Evolutionary conservation across 1,140 invertebrate genomes (phyloP).

Genomic region (Notospermus geniculatus): DNA sequence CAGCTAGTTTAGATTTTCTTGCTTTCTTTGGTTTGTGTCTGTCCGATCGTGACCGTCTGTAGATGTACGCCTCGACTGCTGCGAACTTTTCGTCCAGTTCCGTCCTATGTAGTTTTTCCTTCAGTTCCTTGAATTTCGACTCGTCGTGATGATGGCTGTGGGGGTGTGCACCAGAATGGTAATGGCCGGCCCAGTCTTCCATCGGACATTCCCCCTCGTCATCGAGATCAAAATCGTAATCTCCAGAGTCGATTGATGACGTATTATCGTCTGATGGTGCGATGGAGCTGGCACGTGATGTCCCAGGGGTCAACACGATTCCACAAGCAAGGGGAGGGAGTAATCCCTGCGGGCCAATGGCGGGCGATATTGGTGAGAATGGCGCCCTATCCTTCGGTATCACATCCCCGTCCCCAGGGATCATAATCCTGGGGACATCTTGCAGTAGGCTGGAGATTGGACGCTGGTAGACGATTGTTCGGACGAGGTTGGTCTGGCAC

Average conservation of each 20-base stretch:
- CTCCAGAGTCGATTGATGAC: background rate
- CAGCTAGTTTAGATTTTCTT: too few relatives aligned
- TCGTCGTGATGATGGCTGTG: constrained; percentile 6
- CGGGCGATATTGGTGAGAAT: too few relatives aligned
- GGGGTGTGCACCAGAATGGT: background rate
- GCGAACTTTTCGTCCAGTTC: background rate
- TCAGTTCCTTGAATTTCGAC: background rate
- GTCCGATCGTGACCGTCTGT: too few relatives aligned
- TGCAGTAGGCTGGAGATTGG: too few relatives aligned
- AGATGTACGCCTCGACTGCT: too few relatives aligned
- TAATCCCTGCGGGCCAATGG: too few relatives aligned
- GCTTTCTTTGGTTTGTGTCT: too few relatives aligned
- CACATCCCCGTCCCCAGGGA: too few relatives aligned
- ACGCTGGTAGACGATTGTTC: too few relatives aligned
- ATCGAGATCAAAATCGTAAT: constrained; percentile 1
- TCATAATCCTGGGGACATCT: too few relatives aligned
- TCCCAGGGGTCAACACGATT: background rate
- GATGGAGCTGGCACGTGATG: constrained; percentile 7
- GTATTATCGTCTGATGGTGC: background rate
- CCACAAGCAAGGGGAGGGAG: background rate
- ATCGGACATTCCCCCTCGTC: constrained; percentile 4
- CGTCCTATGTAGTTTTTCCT: background rate
- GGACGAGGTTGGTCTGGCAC: too few relatives aligned
- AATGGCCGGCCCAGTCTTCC: constrained; percentile 1
- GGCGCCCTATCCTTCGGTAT: too few relatives aligned